phyloP scores from a whole-genome alignment of 2,113 vertebrate genomes.

The Poicephalus gulielmi region DNA sequence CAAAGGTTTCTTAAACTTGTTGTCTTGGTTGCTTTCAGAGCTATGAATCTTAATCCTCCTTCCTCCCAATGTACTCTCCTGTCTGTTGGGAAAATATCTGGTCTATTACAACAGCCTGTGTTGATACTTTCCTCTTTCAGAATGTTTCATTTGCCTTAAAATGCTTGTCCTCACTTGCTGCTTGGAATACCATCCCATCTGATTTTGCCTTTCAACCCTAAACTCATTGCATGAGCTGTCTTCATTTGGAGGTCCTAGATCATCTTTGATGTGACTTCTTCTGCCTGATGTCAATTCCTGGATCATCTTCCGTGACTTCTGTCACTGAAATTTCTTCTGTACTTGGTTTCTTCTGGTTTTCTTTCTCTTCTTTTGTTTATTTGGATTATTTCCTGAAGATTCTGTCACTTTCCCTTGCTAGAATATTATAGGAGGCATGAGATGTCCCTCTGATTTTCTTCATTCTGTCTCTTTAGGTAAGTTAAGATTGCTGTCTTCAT shows the following conservation, averaged over 20 bases:
- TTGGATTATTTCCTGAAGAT: background rate
- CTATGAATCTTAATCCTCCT: background rate
- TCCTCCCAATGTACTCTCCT: background rate
- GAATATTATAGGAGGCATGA: background rate
- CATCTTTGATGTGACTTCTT: background rate
- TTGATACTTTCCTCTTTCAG: background rate
- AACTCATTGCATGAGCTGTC: background rate
- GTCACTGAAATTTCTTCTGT: background rate
- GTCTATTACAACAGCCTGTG: background rate
- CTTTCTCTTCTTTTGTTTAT: background rate
- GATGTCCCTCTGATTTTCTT: background rate
- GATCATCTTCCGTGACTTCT: background rate
- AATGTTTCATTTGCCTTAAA: background rate
- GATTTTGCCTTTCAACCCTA: background rate
- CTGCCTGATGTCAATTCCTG: background rate
- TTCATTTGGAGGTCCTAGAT: background rate
- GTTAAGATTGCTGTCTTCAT: background rate
- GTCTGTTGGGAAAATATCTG: background rate
- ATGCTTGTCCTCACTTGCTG: background rate
- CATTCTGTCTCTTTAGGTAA: background rate
- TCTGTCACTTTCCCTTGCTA: background rate
- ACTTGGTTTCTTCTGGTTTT: background rate
- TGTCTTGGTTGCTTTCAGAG: background rate
- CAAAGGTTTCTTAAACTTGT: background rate
- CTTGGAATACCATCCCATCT: too few species aligned